A percentile compares a stretch with the other conserved stretches of the same genome.
Evolutionary conservation across 2,113 vertebrate genomes (phyloP).

Genomic region (Potamarius usumacintae): DNA sequence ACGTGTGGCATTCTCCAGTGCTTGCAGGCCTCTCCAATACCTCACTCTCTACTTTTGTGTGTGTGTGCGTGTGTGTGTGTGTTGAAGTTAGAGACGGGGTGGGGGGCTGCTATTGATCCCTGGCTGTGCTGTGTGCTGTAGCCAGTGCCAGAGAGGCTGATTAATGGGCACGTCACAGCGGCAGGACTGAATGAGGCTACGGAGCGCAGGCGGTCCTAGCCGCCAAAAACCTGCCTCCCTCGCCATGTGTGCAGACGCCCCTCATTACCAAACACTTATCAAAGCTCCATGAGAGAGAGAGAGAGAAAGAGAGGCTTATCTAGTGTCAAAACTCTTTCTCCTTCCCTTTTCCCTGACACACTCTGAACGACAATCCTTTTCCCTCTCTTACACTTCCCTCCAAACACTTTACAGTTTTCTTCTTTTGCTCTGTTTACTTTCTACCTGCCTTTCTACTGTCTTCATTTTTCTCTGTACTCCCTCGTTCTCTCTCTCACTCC

Average conservation of each 20-base stretch:
- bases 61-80: neutral
- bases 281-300: constrained; percentile 86
- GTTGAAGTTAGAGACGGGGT: constrained; percentile 33
- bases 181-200: constrained; percentile 99
- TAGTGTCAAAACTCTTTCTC: constrained; percentile 73
- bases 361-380: neutral
- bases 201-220: constrained; percentile 81
- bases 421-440: neutral
- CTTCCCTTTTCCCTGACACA: neutral
- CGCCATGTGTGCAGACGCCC: constrained; percentile 71
- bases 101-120: constrained; percentile 92
- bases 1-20: constrained; percentile 33
- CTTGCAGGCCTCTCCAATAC: constrained; percentile 29
- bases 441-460: neutral
- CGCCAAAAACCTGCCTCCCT: constrained; percentile 82
- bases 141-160: constrained; percentile 97
- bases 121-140: constrained; percentile 92
- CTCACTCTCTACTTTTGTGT: constrained; percentile 16
- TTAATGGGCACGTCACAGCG: constrained; percentile 98
- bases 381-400: neutral
- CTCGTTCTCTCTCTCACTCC: neutral
- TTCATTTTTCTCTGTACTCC: neutral
- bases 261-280: constrained; percentile 92
- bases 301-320: constrained; percentile 82
- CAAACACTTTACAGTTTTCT: neutral